These are phyloP conservation scores for Pasiphila rectangulata DNA, from an alignment of 2,888 invertebrate genomes.

Conservation along the genomic window DNA sequence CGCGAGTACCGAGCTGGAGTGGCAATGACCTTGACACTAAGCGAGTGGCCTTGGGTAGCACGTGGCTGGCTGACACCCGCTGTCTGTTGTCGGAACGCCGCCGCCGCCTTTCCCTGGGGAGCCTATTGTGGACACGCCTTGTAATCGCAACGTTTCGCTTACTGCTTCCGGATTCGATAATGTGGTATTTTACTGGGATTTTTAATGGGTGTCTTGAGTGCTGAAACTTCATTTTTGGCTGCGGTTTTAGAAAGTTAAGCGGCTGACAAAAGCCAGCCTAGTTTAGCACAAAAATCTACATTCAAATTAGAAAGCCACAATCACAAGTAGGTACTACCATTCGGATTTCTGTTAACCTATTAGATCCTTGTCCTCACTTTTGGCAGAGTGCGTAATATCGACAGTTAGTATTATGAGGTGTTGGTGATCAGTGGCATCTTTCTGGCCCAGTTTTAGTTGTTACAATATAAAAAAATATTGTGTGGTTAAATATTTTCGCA, in stretches of 20 bases:
- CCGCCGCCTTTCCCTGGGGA: slow-evolving; percentile 80
- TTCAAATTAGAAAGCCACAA: slow-evolving; percentile 1
- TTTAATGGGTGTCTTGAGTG: background rate
- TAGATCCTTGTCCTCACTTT: background rate
- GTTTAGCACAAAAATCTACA: slow-evolving; percentile 2
- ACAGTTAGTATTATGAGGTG: no score
- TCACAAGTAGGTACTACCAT: no score
- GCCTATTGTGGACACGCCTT: slow-evolving; percentile 72
- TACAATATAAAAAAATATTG: no score
- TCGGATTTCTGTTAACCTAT: background rate
- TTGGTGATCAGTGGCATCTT: no score
- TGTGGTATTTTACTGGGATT: background rate
- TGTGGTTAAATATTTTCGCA: background rate
- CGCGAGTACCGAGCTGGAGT: slow-evolving; percentile 79
- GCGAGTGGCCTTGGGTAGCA: slow-evolving; percentile 81
- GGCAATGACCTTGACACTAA: slow-evolving; percentile 81
- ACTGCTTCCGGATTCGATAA: slow-evolving; percentile 24
- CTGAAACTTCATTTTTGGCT: background rate
- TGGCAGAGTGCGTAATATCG: no score
- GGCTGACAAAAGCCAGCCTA: background rate
- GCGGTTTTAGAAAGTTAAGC: background rate
- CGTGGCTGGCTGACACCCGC: slow-evolving; percentile 80
- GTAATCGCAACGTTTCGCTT: slow-evolving; percentile 43
- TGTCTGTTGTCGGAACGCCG: slow-evolving; percentile 80
- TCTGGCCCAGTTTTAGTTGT: no score